Percentiles rank a stretch among this genome's conserved stretches.
Evolutionary conservation across 2,888 invertebrate species (phyloP).

Genomic region (Osedax frankpressi): DNA sequence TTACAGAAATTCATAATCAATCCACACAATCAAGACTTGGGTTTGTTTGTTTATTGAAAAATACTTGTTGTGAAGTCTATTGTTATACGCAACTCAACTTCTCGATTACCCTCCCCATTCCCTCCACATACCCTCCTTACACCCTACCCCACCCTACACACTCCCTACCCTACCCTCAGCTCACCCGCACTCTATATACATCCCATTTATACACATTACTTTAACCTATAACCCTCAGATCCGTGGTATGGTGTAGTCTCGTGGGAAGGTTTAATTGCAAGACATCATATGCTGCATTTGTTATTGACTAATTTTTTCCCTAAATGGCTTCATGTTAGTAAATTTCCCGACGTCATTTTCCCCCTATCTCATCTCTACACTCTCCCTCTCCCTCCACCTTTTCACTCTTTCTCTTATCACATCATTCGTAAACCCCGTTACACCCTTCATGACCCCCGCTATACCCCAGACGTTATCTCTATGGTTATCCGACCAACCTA

Average conservation of each 20-base stretch:
- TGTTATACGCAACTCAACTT: background rate
- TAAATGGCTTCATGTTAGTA: conserved; percentile 48
- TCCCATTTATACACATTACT: background rate
- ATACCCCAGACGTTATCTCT: conserved; percentile 45
- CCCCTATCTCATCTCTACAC: conserved; percentile 19
- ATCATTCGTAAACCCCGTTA: background rate
- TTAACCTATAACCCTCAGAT: conserved; percentile 51
- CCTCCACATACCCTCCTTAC: background rate
- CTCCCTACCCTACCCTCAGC: too few species aligned
- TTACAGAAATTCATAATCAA: conserved; percentile 43
- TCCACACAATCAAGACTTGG: conserved; percentile 42
- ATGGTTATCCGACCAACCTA: conserved; percentile 81
- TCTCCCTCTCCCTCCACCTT: background rate
- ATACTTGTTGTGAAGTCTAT: background rate
- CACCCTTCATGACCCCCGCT: background rate
- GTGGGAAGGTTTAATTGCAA: conserved; percentile 75
- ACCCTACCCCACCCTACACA: too few species aligned
- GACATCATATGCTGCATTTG: conserved; percentile 63
- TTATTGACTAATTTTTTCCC: conserved; percentile 82
- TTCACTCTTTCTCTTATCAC: background rate
- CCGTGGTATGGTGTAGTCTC: conserved; percentile 88
- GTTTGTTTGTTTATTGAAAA: too few species aligned
- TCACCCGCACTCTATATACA: too few species aligned
- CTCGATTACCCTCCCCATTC: background rate
- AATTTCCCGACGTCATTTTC: background rate